Base-by-base conservation (phyloP, 1,140 invertebrate species). In the Heliothis subflexa region DNA sequence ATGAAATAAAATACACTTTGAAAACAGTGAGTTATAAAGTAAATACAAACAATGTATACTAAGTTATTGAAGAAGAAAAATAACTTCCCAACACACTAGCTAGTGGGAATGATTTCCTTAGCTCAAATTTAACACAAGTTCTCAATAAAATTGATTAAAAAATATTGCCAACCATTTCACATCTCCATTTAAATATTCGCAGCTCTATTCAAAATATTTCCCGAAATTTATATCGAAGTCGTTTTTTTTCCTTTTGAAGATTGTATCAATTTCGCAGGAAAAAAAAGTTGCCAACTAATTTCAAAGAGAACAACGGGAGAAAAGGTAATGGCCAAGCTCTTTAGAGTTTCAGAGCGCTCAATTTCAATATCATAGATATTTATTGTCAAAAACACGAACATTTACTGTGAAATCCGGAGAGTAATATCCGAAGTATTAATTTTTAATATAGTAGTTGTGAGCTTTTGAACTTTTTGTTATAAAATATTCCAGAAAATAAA, bases 281-380 rank as follows among this genome's bases (percentile, higher is more conserved):
- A 73, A 70, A 70, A 59, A 73, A 73, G 54, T 73, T 73, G 13
- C 12, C 40, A 73, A 73, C 71, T 73, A 73, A 73, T 73, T 73
- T 73, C 55, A 73, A 73, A 73, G 71, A 16, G 71, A 59, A 73
- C 18, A 73, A 73, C 40, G 71, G 49, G 49, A 73, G 33, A 57
- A 73, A 54, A 61, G 71, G 71, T 73, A 73, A 73, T 73, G 71
- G 71, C 16, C 33, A 12, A 73, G 40, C 52, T 73, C 71, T 49
- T 73, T 71, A 71, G 71, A 73, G 55, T 73, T 73, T 73, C 25
- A 0, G 55, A 73, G 71, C 54, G 28, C 71, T 73, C 71, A 57
- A 73, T 73, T 73, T 73, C 71, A 73, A 73, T 73, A 73, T 55
- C 71, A n/a, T 2, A 4, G 12, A 61, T 61, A 14, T 59, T 73